Percentiles rank a stretch among this genome's conserved stretches.
phyloP scores from a whole-genome alignment of 2,113 vertebrate species.

The Carollia perspicillata region DNA sequence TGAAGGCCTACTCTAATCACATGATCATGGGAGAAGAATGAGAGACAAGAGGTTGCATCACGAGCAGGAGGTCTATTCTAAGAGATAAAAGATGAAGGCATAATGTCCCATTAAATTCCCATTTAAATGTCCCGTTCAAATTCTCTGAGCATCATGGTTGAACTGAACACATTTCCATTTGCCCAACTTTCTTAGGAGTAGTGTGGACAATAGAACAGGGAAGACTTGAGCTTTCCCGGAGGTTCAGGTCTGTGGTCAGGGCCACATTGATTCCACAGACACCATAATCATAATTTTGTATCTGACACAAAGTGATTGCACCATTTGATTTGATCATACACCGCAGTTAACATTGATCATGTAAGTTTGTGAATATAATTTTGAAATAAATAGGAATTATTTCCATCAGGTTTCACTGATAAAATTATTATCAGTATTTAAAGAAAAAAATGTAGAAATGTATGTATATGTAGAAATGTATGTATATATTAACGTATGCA shows the following conservation, averaged over 20 bases:
- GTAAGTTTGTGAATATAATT: not conserved
- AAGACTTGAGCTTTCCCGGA: not conserved
- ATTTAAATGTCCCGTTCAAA: not conserved
- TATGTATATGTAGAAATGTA: not conserved
- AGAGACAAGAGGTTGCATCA: not conserved
- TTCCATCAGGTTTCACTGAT: not conserved
- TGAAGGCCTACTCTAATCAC: not conserved
- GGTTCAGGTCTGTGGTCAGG: not conserved
- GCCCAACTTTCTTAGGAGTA: not conserved
- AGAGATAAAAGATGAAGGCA: not conserved
- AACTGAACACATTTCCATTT: not conserved
- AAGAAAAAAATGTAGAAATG: not conserved
- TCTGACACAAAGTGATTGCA: not conserved
- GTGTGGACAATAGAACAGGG: not conserved
- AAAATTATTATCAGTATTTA: not conserved
- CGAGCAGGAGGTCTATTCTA: not conserved
- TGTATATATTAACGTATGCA: not conserved
- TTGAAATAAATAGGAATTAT: not conserved
- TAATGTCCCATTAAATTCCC: not conserved
- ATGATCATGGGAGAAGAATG: not conserved
- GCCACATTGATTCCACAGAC: not conserved
- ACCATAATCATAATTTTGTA: not conserved
- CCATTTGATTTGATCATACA: not conserved
- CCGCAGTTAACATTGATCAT: not conserved
- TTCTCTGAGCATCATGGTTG: not conserved